Evolutionary conservation across 2,888 invertebrate genomes (phyloP).

Genomic region (Laspeyria flexula): DNA sequence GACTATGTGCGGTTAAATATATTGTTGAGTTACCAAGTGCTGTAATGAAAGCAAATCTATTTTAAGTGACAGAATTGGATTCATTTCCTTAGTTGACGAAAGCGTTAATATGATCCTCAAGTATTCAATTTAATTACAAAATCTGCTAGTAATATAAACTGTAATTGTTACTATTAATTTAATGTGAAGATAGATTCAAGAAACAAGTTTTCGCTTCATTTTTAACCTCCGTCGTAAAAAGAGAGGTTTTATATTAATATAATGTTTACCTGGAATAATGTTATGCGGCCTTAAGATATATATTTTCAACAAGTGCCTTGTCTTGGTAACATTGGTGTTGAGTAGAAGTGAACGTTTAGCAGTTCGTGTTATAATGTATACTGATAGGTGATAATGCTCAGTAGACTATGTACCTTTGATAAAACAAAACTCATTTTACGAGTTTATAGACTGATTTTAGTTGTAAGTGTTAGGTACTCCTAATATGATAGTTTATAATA

Average conservation of each 20-base stretch:
- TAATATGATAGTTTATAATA: slow-evolving; percentile 63
- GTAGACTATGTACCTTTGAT: slow-evolving; percentile 60
- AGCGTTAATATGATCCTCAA: background rate
- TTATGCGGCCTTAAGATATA: slow-evolving; percentile 9
- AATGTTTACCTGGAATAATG: background rate
- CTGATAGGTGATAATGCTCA: slow-evolving; percentile 67
- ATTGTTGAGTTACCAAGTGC: slow-evolving; percentile 68
- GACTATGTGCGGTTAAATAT: slow-evolving; percentile 19
- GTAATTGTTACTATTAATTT: background rate
- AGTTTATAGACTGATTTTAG: slow-evolving; percentile 83
- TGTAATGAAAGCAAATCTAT: slow-evolving; percentile 39
- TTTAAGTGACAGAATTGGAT: slow-evolving; percentile 16
- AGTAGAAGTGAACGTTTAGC: slow-evolving; percentile 17
- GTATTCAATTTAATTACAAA: slow-evolving; percentile 1
- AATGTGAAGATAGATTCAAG: background rate
- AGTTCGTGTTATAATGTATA: slow-evolving; percentile 32
- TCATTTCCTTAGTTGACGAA: background rate
- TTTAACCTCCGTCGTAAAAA: too few relatives aligned
- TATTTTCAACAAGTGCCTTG: slow-evolving; percentile 38
- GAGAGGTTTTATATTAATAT: background rate
- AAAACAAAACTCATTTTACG: slow-evolving; percentile 68
- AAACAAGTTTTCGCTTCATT: too few relatives aligned
- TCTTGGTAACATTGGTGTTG: slow-evolving; percentile 26
- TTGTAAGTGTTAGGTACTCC: slow-evolving; percentile 77
- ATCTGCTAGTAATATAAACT: background rate